Conservation (phyloP, 1,140 invertebrate genomes). For the Drosophila tsacasi region DNA sequence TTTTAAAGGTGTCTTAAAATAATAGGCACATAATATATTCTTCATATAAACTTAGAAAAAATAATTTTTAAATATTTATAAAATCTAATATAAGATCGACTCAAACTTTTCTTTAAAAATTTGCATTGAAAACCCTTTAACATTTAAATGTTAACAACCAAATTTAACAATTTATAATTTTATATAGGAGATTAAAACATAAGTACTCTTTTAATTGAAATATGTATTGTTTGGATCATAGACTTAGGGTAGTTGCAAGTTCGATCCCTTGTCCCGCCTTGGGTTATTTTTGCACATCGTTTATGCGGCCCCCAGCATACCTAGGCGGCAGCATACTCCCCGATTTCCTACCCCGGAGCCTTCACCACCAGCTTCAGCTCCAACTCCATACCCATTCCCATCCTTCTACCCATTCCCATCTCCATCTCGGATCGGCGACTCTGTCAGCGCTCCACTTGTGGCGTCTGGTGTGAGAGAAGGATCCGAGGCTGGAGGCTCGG, state of each 20-base stretch:
- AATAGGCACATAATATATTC: background rate
- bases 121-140: too few relatives aligned
- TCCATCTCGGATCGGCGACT: conserved; percentile 43
- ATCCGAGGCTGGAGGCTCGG: conserved; percentile 13
- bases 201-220: background rate
- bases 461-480: conserved; percentile 61
- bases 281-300: conserved; percentile 65
- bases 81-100: background rate
- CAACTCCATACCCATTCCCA: conserved; percentile 15
- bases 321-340: conserved; percentile 49
- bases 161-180: too few relatives aligned
- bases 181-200: background rate
- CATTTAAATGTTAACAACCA: too few relatives aligned
- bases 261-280: conserved; percentile 9
- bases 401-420: conserved; percentile 31
- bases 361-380: conserved; percentile 11
- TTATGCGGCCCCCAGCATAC: conserved; percentile 69
- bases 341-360: conserved; percentile 10
- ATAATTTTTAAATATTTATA: background rate
- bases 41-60: background rate
- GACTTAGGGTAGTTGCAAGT: conserved; percentile 31
- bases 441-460: conserved; percentile 71
- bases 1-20: fast-evolving
- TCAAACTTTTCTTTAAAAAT: background rate
- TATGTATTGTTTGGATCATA: background rate